phyloP scores from a whole-genome alignment of 2,797 vertebrate species.

The Etheostoma perlongum region DNA sequence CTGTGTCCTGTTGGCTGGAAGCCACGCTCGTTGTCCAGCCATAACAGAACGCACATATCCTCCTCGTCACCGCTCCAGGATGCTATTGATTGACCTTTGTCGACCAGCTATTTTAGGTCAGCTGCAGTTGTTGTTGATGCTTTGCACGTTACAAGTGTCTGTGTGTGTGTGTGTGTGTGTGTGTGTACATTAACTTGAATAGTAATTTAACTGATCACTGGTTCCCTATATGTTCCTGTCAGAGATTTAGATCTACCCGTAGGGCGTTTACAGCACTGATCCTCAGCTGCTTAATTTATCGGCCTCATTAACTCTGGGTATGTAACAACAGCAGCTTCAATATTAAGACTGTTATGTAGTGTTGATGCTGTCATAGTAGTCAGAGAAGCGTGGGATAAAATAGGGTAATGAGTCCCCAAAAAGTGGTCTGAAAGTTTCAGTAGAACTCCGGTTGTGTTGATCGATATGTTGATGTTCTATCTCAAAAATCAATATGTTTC shows the following conservation, averaged over 20 bases:
- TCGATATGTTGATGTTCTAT: not conserved
- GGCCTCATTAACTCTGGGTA: conserved; percentile 48
- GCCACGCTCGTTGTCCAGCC: conserved; percentile 46
- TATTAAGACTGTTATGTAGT: not conserved
- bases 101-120: conserved; percentile 36
- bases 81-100: conserved; percentile 63
- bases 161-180: not conserved
- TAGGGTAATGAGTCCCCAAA: not conserved
- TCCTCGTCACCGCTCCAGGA: conserved; percentile 28
- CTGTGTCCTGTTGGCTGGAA: conserved; percentile 67
- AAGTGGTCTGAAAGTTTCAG: not conserved
- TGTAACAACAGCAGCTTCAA: conserved; percentile 24
- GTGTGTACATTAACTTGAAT: too few relatives aligned
- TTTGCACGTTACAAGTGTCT: not conserved
- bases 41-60: conserved; percentile 63
- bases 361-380: not conserved
- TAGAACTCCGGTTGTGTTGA: not conserved
- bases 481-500: not conserved
- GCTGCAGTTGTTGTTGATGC: conserved; percentile 6
- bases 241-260: conserved; percentile 30
- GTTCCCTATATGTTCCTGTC: conserved; percentile 39
- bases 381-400: conserved; percentile 3
- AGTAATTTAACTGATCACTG: conserved; percentile 23
- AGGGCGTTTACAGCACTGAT: conserved; percentile 13
- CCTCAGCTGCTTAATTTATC: conserved; percentile 34